Percentiles rank a stretch among this genome's conserved stretches.
Evolutionary conservation across 2,113 vertebrate species (phyloP).

Genomic region (Ciconia maguari): DNA sequence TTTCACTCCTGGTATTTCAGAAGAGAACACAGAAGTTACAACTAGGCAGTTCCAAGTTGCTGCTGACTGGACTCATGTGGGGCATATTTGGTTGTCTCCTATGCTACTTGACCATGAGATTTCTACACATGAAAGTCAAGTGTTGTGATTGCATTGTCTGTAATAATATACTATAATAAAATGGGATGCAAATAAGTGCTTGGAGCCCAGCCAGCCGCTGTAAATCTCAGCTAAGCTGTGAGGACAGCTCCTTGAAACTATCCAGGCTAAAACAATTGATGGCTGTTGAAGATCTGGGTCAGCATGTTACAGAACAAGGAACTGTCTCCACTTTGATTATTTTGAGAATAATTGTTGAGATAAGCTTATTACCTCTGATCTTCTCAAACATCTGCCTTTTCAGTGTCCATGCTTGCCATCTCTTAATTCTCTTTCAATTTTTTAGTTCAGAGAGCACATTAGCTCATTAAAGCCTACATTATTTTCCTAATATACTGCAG

Average conservation of each 20-base stretch:
- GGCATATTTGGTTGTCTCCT: background rate
- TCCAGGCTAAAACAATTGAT: slow-evolving; percentile 16
- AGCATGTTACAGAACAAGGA: slow-evolving; percentile 24
- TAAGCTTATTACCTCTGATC: slow-evolving; percentile 57
- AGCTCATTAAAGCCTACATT: slow-evolving; percentile 52
- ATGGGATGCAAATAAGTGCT: background rate
- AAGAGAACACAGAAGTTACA: background rate
- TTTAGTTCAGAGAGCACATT: slow-evolving; percentile 63
- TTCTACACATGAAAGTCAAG: background rate
- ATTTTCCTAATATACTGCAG: slow-evolving; percentile 60
- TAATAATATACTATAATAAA: background rate
- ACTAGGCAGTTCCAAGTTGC: background rate
- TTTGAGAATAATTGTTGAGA: slow-evolving; percentile 46
- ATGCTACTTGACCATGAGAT: background rate
- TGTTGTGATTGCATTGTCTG: background rate
- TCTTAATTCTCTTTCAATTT: slow-evolving; percentile 63
- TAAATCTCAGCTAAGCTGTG: slow-evolving; percentile 37
- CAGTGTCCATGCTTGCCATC: background rate
- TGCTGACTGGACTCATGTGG: background rate
- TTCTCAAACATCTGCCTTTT: slow-evolving; percentile 41
- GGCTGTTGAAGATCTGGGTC: slow-evolving; percentile 35
- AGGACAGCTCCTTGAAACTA: slow-evolving; percentile 19
- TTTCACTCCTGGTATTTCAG: background rate
- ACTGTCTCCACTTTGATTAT: slow-evolving; percentile 27
- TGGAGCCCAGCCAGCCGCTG: background rate